phyloP scores from a whole-genome alignment of 2,797 vertebrate species.

The Sebastolobus altivelis region DNA sequence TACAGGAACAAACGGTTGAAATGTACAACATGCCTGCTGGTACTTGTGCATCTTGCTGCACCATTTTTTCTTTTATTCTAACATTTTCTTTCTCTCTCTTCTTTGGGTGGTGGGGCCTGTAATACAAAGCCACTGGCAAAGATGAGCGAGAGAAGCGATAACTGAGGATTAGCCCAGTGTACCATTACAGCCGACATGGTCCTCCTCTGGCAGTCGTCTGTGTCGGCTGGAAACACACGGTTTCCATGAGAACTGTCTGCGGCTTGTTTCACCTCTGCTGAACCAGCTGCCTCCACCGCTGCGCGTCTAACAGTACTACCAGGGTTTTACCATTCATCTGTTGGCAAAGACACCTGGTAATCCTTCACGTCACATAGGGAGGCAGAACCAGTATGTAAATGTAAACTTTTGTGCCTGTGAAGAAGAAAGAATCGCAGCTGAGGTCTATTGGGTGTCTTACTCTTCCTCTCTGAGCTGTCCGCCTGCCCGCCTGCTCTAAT shows the following conservation, averaged over 20 bases:
- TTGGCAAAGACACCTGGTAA: conserved; percentile 14
- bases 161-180: conserved; percentile 76
- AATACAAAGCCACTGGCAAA: conserved; percentile 65
- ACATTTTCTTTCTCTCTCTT: conserved; percentile 17
- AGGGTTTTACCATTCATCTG: conserved; percentile 25
- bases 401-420: conserved; percentile 36
- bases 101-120: conserved; percentile 55
- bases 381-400: conserved; percentile 4
- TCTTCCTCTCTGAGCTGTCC: conserved; percentile 66
- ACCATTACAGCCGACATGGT: conserved; percentile 66
- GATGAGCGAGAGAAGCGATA: conserved; percentile 61
- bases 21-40: conserved; percentile 4
- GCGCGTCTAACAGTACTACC: background rate
- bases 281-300: conserved; percentile 32
- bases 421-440: conserved; percentile 43
- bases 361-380: background rate
- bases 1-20: background rate
- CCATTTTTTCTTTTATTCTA: conserved; percentile 18
- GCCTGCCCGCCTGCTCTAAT: conserved; percentile 80
- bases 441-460: conserved; percentile 65
- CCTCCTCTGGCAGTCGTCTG: conserved; percentile 56
- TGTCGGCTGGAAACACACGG: conserved; percentile 66
- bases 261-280: conserved; percentile 57
- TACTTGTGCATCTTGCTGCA: background rate
- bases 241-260: conserved; percentile 73